Evolutionary conservation across 2,113 vertebrate species (phyloP).

Genomic region (Hippocampus barbouri): DNA sequence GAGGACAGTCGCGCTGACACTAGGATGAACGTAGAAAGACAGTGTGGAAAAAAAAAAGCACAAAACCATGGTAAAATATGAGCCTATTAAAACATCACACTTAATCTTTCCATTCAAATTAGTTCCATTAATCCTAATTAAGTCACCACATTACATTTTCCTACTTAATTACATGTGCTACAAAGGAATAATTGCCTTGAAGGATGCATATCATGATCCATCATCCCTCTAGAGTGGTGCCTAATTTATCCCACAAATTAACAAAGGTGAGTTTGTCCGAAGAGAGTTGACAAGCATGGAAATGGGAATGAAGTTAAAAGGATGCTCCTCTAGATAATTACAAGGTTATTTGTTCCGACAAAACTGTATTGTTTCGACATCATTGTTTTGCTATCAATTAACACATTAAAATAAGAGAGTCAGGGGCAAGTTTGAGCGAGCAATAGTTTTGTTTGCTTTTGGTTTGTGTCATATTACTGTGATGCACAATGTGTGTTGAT

Average conservation of each 20-base stretch:
- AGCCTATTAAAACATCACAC: conserved; percentile 60
- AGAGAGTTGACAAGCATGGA: conserved; percentile 43
- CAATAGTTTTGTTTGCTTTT: not conserved
- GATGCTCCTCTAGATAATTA: not conserved
- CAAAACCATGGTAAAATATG: conserved; percentile 52
- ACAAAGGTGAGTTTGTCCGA: conserved; percentile 53
- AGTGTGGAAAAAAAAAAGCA: conserved; percentile 21
- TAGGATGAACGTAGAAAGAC: conserved; percentile 22
- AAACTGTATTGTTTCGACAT: not conserved
- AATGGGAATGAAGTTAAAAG: not conserved
- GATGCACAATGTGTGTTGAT: not conserved
- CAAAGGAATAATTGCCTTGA: conserved; percentile 73
- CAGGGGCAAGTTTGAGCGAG: not conserved
- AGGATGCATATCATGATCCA: conserved; percentile 69
- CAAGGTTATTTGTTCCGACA: conserved; percentile 1
- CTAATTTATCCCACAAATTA: conserved; percentile 66
- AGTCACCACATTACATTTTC: conserved; percentile 70
- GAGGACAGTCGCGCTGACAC: conserved; percentile 31
- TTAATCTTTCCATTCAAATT: conserved; percentile 73
- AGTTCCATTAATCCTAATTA: conserved; percentile 75
- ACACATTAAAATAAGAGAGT: not conserved
- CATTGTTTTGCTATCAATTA: not conserved
- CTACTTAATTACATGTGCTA: conserved; percentile 73
- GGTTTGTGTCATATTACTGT: not conserved
- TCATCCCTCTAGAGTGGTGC: conserved; percentile 59